phyloP scores from a whole-genome alignment of 2,797 vertebrate species.

The Nyctalus aviator region DNA sequence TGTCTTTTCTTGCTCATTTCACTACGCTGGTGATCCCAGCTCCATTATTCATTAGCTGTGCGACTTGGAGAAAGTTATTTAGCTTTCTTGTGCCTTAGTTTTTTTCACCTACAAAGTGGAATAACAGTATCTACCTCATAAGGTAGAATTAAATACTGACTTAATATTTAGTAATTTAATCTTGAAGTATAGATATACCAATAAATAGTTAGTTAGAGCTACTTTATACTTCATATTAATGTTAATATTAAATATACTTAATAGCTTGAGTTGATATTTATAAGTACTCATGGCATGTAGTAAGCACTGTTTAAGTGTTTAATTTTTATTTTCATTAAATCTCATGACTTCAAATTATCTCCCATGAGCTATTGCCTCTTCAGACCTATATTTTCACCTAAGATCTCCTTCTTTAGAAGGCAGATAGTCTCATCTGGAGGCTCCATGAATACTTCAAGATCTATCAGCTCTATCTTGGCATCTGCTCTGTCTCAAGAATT shows the following conservation, averaged over 20 bases:
- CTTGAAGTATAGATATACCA: neutral
- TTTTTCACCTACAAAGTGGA: neutral
- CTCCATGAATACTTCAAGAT: neutral
- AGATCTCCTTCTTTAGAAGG: neutral
- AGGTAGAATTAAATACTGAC: neutral
- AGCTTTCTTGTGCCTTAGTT: neutral
- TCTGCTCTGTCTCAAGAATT: neutral
- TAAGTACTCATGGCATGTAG: neutral
- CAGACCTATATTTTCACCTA: neutral
- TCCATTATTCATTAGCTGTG: neutral
- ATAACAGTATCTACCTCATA: neutral
- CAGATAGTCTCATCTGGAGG: neutral
- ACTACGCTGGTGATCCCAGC: neutral
- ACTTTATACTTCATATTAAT: neutral
- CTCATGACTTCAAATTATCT: neutral
- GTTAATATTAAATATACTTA: neutral
- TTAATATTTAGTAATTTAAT: neutral
- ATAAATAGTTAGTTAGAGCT: neutral
- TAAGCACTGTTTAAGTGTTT: neutral
- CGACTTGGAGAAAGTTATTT: neutral
- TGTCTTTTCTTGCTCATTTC: neutral
- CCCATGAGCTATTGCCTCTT: neutral
- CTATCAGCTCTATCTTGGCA: neutral
- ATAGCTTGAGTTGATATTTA: constrained; percentile 14
- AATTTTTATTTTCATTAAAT: neutral